Evolutionary conservation across 2,888 invertebrate species (phyloP), one percentile per base, ranked within the genome.

Genomic region (Agonum fuliginosum): DNA sequence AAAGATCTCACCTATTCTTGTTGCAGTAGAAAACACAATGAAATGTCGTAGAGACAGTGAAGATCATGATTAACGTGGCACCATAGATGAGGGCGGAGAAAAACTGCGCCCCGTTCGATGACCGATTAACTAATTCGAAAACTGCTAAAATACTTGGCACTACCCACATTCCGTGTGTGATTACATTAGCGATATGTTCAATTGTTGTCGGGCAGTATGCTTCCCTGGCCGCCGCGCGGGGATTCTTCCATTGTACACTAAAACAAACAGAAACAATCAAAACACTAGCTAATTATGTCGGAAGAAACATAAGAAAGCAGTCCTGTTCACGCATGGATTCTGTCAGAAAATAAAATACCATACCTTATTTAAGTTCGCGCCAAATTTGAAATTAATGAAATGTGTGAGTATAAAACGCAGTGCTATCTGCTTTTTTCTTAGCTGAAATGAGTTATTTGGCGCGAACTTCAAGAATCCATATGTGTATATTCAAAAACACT

Each of bases 161-260:
- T 69, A 97, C 93, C 91, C 95, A 96, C 78, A 96, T 91, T 74
- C 95, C 97, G 87, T 97, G 97, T 30, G 97, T 97, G 82, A 96
- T 89, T 58, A 97, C 94, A 88, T 97, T 97, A 58, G 97, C 97
- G 79, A 96, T 88, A 85, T 97, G 97, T 86, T 97, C 97, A 81
- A 96, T 90, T 88, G 94, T 87, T 20, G 97, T 97, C 51, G 97
- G 97, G 81, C 91, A 91, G 86, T 97, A 97, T 0, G 97, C 95
- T 86, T 91, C 91, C 84, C 93, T 92, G 30, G 92, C 89, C 78
- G 89, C 88, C 65, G 95, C 94, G 84, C 90, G 91, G 82, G 91
- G 89, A 88, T 95, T 95, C 91, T 93, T 95, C 95, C 95, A 95
- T 87, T 92, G 82, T 80, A 87, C 81, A 79, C 87, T 87, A 17